phyloP scores from a whole-genome alignment of 92 coral and sea anemone species.

The Bergia sp. region DNA sequence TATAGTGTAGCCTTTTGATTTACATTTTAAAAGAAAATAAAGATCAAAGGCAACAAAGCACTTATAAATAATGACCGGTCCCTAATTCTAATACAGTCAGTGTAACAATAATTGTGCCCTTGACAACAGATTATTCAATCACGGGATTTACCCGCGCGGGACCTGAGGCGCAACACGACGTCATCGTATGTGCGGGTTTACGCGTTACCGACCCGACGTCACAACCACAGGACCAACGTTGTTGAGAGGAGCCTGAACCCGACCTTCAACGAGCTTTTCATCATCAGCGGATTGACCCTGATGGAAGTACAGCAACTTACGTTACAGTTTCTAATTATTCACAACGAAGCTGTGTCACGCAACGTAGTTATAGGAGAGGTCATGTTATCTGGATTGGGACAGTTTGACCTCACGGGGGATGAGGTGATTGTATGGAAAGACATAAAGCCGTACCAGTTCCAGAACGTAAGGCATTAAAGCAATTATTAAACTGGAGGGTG shows the following conservation, averaged over 20 bases:
- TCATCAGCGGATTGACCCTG: constrained; percentile 91
- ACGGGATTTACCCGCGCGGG: constrained; percentile 87
- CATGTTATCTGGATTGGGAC: constrained; percentile 70
- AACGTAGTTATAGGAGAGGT: constrained; percentile 95
- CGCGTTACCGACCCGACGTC: constrained; percentile 94
- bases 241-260: constrained; percentile 85
- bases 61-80: no score
- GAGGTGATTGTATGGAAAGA: constrained; percentile 86
- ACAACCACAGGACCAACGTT: constrained; percentile 91
- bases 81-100: no score
- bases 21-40: no score
- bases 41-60: no score
- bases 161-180: constrained; percentile 94
- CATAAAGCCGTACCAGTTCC: constrained; percentile 82
- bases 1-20: no score
- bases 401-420: constrained; percentile 78
- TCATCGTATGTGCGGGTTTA: constrained; percentile 90
- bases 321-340: constrained; percentile 91
- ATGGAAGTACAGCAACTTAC: constrained; percentile 93
- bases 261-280: constrained; percentile 91
- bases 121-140: constrained; percentile 79
- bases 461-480: constrained; percentile 74
- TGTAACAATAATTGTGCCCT: not conserved
- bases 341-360: constrained; percentile 91
- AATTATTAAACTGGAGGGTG: not conserved